A percentile compares a stretch with the other conserved stretches of the same genome.
Evolutionary conservation across 2,797 vertebrate species (phyloP).

Genomic region (Pipistrellus nathusii): DNA sequence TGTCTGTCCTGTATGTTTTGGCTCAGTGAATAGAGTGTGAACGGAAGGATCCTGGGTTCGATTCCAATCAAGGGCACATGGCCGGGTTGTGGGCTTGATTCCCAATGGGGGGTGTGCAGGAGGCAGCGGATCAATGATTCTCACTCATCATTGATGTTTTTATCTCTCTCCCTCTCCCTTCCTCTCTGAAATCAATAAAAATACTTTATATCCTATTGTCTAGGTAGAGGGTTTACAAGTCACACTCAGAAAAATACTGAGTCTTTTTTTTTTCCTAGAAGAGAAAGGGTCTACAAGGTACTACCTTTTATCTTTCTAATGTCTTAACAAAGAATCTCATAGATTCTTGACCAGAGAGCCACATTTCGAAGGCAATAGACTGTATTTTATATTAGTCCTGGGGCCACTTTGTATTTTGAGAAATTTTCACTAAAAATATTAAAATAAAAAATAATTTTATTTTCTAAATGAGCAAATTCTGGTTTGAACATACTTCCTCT

Average conservation of each 20-base stretch:
- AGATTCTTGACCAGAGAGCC: neutral
- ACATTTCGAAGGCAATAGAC: neutral
- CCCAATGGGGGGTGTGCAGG: neutral
- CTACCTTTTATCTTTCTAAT: neutral
- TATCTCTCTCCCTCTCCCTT: neutral
- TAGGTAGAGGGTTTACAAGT: neutral
- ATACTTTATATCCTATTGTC: neutral
- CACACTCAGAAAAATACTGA: neutral
- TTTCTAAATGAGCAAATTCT: constrained; percentile 36
- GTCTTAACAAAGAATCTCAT: neutral
- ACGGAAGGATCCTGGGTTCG: neutral
- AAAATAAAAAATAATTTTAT: constrained; percentile 42
- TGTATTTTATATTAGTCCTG: neutral
- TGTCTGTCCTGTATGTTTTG: neutral
- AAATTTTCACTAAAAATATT: neutral
- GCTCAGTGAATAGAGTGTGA: neutral
- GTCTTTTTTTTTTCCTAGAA: neutral
- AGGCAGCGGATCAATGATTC: neutral
- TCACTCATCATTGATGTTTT: neutral
- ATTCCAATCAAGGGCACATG: neutral
- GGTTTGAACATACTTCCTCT: constrained; percentile 28
- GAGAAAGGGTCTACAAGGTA: neutral
- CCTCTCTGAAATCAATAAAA: neutral
- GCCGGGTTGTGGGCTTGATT: neutral
- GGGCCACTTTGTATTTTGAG: neutral